Percentiles rank a stretch among this genome's conserved stretches.
phyloP scores from a whole-genome alignment of 2,888 invertebrate genomes.

The Oligia latruncula region DNA sequence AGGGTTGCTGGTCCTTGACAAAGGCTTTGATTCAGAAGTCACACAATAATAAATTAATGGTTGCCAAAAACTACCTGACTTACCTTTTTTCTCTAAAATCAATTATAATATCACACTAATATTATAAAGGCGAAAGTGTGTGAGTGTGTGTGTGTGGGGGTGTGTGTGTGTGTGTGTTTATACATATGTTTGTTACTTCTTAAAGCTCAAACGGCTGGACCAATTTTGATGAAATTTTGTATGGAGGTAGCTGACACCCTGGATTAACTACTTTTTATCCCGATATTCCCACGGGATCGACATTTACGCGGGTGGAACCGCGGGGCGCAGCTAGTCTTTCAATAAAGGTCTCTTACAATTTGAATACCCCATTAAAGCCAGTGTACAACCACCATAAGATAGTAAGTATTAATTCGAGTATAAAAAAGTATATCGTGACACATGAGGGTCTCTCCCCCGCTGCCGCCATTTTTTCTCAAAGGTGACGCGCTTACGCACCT shows the following conservation, averaged over 20 bases:
- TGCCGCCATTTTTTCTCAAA: constrained; percentile 84
- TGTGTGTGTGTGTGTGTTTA: no score
- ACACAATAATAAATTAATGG: not conserved
- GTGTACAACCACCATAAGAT: constrained; percentile 43
- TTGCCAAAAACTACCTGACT: not conserved
- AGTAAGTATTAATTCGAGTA: constrained; percentile 64
- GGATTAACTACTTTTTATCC: no score
- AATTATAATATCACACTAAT: not conserved
- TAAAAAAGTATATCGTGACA: constrained; percentile 71
- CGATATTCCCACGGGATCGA: no score
- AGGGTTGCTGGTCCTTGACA: no score
- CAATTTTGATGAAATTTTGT: no score
- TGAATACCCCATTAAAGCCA: constrained; percentile 8
- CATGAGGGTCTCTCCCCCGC: constrained; percentile 76
- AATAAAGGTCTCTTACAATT: not conserved
- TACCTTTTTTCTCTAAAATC: not conserved
- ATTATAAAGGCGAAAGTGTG: no score
- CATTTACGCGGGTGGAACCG: no score
- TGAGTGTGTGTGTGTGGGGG: no score
- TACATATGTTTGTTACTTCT: no score
- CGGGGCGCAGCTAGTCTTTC: no score
- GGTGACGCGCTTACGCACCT: constrained; percentile 85
- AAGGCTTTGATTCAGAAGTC: not conserved
- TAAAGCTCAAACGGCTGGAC: no score
- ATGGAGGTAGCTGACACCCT: no score